Evolutionary conservation across 2,797 vertebrate species (phyloP).

Genomic region (Mus caroli): DNA sequence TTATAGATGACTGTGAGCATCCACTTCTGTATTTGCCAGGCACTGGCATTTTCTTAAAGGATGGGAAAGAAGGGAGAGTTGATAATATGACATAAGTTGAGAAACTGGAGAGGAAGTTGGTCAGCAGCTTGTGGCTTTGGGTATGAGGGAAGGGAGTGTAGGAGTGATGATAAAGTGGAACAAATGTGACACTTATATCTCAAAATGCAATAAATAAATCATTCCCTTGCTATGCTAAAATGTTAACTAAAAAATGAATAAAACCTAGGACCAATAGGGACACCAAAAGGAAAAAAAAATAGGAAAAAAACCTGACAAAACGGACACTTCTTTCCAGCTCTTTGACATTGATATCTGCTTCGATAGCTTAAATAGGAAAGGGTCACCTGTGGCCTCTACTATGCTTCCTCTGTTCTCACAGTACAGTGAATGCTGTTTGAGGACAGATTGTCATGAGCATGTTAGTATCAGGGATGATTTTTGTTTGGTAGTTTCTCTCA

Average conservation of each 20-base stretch:
- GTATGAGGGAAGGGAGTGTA: background rate
- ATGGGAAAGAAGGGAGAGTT: background rate
- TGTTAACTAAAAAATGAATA: background rate
- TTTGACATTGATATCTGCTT: background rate
- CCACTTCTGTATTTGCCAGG: too few relatives aligned
- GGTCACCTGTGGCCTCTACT: background rate
- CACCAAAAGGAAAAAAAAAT: background rate
- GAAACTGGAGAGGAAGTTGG: background rate
- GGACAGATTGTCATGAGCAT: background rate
- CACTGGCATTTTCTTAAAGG: too few relatives aligned
- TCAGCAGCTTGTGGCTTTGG: background rate
- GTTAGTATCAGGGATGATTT: background rate
- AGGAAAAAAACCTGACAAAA: background rate
- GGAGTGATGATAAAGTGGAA: background rate
- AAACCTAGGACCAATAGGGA: background rate
- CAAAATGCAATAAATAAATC: background rate
- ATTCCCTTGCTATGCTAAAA: background rate
- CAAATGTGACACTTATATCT: background rate
- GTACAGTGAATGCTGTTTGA: background rate
- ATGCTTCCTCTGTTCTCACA: background rate
- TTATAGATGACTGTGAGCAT: too few relatives aligned
- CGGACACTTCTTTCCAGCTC: too few relatives aligned
- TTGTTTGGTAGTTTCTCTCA: background rate
- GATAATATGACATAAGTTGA: background rate
- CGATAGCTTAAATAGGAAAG: background rate